Conservation (phyloP, 2,888 invertebrate species). For the Mesopsocus fuscifrons region DNA sequence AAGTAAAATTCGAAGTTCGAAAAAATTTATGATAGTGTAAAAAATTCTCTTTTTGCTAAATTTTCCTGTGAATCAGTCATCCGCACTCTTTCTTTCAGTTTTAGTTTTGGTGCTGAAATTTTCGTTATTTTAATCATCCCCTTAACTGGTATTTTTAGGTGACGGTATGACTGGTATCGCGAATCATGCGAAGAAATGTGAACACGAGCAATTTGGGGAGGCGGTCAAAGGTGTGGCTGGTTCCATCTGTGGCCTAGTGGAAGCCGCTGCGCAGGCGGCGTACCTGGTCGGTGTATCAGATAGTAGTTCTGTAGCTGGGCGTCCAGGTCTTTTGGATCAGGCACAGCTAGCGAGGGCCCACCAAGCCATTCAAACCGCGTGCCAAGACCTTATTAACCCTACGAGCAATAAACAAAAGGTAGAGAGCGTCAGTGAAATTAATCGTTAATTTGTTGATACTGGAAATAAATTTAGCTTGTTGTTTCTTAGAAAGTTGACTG, state of each 20-base stretch:
- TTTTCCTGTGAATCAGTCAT: too few relatives aligned
- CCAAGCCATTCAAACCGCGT: conserved; percentile 78
- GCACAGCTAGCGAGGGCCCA: conserved; percentile 73
- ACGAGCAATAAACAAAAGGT: conserved; percentile 54
- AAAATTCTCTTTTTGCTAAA: too few relatives aligned
- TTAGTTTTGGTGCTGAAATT: too few relatives aligned
- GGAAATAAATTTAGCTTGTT: too few relatives aligned
- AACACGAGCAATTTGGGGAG: conserved; percentile 67
- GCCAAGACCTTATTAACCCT: conserved; percentile 51
- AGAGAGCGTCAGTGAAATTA: not conserved
- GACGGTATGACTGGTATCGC: conserved; percentile 93
- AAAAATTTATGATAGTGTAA: too few relatives aligned
- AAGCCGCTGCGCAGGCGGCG: conserved; percentile 86
- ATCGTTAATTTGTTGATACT: too few relatives aligned
- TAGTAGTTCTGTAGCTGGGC: conserved; percentile 70
- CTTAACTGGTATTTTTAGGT: conserved; percentile 33
- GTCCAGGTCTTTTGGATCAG: conserved; percentile 76
- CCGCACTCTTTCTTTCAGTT: too few relatives aligned
- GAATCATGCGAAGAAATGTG: conserved; percentile 70
- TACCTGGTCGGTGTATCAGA: conserved; percentile 90
- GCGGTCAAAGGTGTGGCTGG: conserved; percentile 66
- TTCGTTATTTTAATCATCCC: too few relatives aligned
- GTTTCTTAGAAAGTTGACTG: too few relatives aligned
- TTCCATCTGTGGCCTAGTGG: conserved; percentile 80
- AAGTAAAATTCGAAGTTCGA: too few relatives aligned